A percentile compares a stretch with the other conserved stretches of the same genome.
phyloP scores from a whole-genome alignment of 2,113 vertebrate genomes.

The Terrapene triunguis region DNA sequence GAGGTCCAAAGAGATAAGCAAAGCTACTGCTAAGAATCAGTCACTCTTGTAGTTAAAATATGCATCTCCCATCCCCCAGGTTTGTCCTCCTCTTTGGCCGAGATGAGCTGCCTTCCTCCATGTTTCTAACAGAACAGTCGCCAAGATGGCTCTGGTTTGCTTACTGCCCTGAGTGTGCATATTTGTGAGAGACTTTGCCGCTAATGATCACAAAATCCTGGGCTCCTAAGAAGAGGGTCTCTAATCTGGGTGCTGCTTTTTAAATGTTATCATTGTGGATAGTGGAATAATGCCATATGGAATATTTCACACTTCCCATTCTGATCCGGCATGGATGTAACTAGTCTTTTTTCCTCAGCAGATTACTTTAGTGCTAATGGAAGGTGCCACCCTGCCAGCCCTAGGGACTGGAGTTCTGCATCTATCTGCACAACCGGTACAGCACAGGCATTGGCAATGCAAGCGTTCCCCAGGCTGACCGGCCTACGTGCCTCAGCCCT shows the following conservation, averaged over 20 bases:
- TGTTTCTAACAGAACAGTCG: background rate
- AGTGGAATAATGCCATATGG: fast-evolving
- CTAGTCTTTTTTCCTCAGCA: background rate
- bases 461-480: background rate
- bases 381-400: background rate
- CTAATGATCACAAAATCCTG: background rate
- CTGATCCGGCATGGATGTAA: background rate
- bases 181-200: background rate
- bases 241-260: background rate
- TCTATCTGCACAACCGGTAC: background rate
- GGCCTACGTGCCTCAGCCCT: background rate
- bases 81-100: background rate
- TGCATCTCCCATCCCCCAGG: background rate
- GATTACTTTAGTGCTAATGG: background rate
- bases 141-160: background rate
- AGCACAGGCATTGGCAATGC: background rate
- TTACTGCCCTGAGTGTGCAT: background rate
- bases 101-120: background rate
- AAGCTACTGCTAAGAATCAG: background rate
- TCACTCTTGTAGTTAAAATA: background rate
- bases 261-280: background rate
- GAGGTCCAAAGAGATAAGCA: background rate
- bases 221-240: background rate
- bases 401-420: background rate
- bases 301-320: background rate